Conservation (phyloP, 2,113 vertebrate species). For the Ivindomyrus marchei region DNA sequence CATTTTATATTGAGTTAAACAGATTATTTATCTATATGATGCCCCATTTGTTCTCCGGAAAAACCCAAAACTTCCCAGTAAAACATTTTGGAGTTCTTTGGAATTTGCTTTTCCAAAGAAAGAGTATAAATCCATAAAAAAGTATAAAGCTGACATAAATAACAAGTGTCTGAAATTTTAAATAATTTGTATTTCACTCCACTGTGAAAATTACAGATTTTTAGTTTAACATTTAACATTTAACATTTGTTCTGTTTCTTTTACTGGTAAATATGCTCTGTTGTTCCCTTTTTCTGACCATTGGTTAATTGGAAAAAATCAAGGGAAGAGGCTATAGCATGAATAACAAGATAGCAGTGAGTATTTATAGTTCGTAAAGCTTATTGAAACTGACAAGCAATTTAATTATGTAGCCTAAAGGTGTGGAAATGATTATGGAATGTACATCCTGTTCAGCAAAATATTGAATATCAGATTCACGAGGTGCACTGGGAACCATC, state of each 20-base stretch:
- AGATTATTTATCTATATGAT: neutral
- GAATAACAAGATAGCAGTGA: slow-evolving; percentile 16
- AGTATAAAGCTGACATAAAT: neutral
- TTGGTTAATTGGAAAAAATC: neutral
- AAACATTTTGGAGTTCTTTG: neutral
- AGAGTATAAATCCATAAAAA: neutral
- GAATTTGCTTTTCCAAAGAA: neutral
- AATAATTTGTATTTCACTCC: neutral
- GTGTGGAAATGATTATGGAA: slow-evolving; percentile 22
- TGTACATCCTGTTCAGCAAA: slow-evolving; percentile 19
- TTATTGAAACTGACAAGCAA: slow-evolving; percentile 24
- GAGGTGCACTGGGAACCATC: neutral
- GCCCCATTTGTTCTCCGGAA: neutral
- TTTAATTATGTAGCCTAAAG: slow-evolving; percentile 23
- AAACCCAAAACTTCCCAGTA: neutral
- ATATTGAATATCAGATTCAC: slow-evolving; percentile 18
- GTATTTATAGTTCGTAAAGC: slow-evolving; percentile 22
- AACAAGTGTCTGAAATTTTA: neutral
- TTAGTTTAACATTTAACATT: neutral
- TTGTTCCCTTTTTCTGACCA: slow-evolving; percentile 4
- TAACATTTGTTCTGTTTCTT: neutral
- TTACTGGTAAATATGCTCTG: neutral
- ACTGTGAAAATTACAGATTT: neutral
- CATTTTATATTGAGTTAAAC: neutral
- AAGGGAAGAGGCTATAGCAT: neutral